Evolutionary conservation across 2,113 vertebrate species (phyloP), one percentile per base, ranked within the genome.

Genomic region (Tamias sibiricus): DNA sequence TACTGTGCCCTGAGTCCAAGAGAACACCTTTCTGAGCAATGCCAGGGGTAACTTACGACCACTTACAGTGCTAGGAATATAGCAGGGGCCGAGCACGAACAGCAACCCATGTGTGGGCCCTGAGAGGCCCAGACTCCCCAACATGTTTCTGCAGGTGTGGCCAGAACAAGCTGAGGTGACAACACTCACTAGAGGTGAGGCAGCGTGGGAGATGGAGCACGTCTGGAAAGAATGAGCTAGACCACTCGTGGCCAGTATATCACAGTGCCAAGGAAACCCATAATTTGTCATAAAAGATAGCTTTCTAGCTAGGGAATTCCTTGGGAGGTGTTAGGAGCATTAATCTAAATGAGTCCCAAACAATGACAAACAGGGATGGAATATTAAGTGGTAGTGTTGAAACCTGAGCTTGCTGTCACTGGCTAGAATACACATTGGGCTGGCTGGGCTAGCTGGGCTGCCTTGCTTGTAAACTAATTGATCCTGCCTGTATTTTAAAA

Each of bases 101-200:
- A 54, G 37, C 95, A 54, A 47, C 74, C 17, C 96, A n/a, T 90
- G 24, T 97, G 76, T 94, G 76, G 88, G 64, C 66, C 97, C 94
- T n/a, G 90, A 84, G 91, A 83, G 49, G 66, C 17, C 37, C 57
- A 85, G 95, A 47, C 47, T 95, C 62, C 76, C 24, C 42, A 66
- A 69, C 77, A 71, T 57, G 40, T 69, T 54, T 64, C 76, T 64
- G 72, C 22, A 94, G 71, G 24, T 22, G 59, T 68, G 44, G 2
- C 19, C 20, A 57, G 75, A 91, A 97, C 74, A 91, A 95, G 98
- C 89, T 98, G 97, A 98, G 98, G 98, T 98, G 96, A 98, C 87
- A 94, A 98, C 98, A 97, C 96, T 96, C 76, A 87, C 97, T 96
- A 93, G 44, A 95, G 97, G 96, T 91, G 97, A 96, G 97, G 97